Evolutionary conservation across 1,140 invertebrate genomes (phyloP).

Genomic region (Penaeus japonicus): DNA sequence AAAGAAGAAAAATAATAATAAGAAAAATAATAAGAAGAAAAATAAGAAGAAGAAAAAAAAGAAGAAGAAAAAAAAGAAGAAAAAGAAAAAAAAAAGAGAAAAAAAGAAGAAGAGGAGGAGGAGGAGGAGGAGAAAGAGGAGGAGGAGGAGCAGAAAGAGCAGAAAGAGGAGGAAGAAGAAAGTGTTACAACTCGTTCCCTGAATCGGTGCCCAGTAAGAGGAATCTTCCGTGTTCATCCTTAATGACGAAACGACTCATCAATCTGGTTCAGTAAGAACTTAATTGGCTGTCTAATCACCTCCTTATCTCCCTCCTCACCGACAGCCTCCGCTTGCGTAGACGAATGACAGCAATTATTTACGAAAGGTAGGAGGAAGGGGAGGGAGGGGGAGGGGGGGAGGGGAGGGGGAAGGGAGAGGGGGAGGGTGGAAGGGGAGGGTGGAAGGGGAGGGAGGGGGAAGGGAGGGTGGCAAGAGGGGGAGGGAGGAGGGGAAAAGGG

Average conservation of each 20-base stretch:
- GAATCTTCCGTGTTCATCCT: not conserved
- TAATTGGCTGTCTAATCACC: too few species aligned
- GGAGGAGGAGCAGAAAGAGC: not conserved
- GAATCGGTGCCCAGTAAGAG: too few species aligned
- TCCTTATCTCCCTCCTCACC: too few species aligned
- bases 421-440: not conserved
- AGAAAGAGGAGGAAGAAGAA: slow-evolving; percentile 9
- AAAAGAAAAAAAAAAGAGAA: not conserved
- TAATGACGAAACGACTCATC: not conserved
- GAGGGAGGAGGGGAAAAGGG: not conserved
- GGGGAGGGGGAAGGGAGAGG: not conserved
- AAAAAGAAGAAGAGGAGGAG: slow-evolving; percentile 9
- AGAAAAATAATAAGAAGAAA: too few species aligned
- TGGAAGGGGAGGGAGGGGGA: not conserved
- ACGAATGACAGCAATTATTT: not conserved
- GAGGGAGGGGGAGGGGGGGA: not conserved
- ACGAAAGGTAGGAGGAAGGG: not conserved
- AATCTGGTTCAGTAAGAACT: not conserved
- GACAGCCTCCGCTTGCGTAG: not conserved
- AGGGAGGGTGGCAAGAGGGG: not conserved
- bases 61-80: not conserved
- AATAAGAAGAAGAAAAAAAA: not conserved
- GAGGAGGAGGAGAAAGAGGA: not conserved
- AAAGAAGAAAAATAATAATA: not conserved
- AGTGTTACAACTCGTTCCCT: not conserved